Base-by-base conservation (phyloP, 2,797 vertebrate species). In the Halcyon leucocephala region DNA sequence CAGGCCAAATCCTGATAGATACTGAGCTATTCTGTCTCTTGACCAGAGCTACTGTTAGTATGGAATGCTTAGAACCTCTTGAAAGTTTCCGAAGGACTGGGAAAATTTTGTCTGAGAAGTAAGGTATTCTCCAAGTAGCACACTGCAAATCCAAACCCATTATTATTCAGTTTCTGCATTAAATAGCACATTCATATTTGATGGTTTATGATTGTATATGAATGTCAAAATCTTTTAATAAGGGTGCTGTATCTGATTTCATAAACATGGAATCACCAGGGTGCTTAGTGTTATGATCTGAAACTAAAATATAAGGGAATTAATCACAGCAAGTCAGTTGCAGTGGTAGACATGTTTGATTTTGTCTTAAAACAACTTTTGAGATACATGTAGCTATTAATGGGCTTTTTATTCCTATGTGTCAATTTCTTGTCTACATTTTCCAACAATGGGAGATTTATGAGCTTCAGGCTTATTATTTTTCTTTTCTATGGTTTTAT, bases 361-460 rank as follows among this genome's bases (percentile, higher is more conserved):
- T 91, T 80, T 41, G n/a, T 62, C 21, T 86, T 1, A 66, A 54
- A 96, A 86, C 8, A 96, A 78, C 71, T 94, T 96, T 58, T 48
- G 77, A 96, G 78, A 49, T 92, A 64, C 25, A 55, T 46, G 58
- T 74, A 71, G 25, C 10, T 76, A 83, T 82, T 93, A 80, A 77
- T 46, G 55, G 14, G 42, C n/a, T 89, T 94, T 86, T 92, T 83
- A 87, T 48, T 88, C 70, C 73, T 49, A 24, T 26, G 49, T 65
- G 61, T 89, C 66, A 93, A 79, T 73, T 93, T 89, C 37, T 20
- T 89, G 26, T 67, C 77, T 93, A 85, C 61, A 80, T 79, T 93
- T 85, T 88, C 14, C 66, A 69, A 22, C 16, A 86, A 44, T 55
- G 62, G 82, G 66, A 90, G 61, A 93, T 81, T 35, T 72, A 33